Conservation (phyloP, 2,888 invertebrate species). For the Gastrophysa polygoni region DNA sequence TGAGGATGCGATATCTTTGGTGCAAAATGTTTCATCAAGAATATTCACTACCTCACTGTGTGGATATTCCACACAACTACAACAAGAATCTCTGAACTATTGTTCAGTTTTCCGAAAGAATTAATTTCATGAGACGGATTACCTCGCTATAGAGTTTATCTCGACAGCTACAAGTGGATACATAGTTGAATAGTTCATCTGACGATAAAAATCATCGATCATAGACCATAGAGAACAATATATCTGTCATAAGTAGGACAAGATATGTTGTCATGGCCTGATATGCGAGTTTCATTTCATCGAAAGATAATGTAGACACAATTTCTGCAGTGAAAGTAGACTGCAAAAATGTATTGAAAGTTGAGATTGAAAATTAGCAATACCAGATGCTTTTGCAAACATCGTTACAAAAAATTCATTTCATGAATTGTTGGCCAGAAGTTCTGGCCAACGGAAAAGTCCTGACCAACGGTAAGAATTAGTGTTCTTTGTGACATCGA, state of each 20-base stretch:
- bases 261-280: not conserved
- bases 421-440: slow-evolving; percentile 9
- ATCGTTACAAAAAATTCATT: not conserved
- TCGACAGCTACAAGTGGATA: not conserved
- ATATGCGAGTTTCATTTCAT: not conserved
- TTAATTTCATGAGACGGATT: too few relatives aligned
- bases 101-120: too few relatives aligned
- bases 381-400: not conserved
- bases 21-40: not conserved
- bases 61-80: slow-evolving; percentile 31
- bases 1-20: not conserved
- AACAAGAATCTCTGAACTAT: too few relatives aligned
- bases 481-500: not conserved
- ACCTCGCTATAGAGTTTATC: slow-evolving; percentile 1
- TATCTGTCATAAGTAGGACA: not conserved
- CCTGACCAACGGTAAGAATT: not conserved
- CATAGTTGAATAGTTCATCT: not conserved
- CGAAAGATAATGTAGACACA: not conserved
- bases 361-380: not conserved
- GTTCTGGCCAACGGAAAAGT: not conserved
- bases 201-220: not conserved
- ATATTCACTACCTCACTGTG: slow-evolving; percentile 31
- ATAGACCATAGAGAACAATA: not conserved
- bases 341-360: slow-evolving; percentile 4
- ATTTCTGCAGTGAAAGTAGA: slow-evolving; percentile 8